These are phyloP conservation scores for Stenopsyche tienmushanensis DNA, from an alignment of 1,140 invertebrate species.

Conservation along the genomic window DNA sequence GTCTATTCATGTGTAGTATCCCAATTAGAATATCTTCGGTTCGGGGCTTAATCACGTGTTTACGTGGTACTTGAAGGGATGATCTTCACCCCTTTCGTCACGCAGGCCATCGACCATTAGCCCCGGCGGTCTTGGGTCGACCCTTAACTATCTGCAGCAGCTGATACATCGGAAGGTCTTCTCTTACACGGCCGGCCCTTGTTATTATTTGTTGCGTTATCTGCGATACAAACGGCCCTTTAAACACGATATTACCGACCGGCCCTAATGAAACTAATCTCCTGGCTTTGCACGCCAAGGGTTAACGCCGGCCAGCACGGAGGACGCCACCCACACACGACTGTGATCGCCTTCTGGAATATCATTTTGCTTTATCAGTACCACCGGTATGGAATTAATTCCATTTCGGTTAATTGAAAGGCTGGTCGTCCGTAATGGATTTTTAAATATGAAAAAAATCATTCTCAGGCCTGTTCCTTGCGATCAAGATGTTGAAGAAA, in stretches of 20 bases:
- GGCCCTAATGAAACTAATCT: slow-evolving; percentile 38
- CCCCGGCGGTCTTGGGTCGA: slow-evolving; percentile 22
- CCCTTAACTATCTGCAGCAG: slow-evolving; percentile 18
- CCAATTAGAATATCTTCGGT: too few species aligned
- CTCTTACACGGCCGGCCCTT: slow-evolving; percentile 15
- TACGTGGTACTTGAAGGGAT: not conserved
- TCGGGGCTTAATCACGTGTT: not conserved
- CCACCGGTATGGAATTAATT: not conserved
- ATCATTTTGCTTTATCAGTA: too few species aligned
- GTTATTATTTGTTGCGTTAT: slow-evolving; percentile 14
- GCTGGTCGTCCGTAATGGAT: not conserved
- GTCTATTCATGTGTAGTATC: too few species aligned
- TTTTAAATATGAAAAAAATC: not conserved
- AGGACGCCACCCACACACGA: not conserved
- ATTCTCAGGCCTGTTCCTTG: too few species aligned
- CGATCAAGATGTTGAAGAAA: too few species aligned
- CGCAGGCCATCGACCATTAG: slow-evolving; percentile 16
- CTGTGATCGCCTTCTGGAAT: too few species aligned
- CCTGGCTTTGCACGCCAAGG: slow-evolving; percentile 13
- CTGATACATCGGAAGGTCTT: slow-evolving; percentile 12
- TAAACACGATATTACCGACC: slow-evolving; percentile 31
- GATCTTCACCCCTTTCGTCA: slow-evolving; percentile 19
- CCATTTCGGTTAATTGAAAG: not conserved
- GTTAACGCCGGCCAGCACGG: slow-evolving; percentile 14
- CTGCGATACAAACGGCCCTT: slow-evolving; percentile 26